phyloP scores from a whole-genome alignment of 2,888 invertebrate species.

The Andrena hattorfiana region DNA sequence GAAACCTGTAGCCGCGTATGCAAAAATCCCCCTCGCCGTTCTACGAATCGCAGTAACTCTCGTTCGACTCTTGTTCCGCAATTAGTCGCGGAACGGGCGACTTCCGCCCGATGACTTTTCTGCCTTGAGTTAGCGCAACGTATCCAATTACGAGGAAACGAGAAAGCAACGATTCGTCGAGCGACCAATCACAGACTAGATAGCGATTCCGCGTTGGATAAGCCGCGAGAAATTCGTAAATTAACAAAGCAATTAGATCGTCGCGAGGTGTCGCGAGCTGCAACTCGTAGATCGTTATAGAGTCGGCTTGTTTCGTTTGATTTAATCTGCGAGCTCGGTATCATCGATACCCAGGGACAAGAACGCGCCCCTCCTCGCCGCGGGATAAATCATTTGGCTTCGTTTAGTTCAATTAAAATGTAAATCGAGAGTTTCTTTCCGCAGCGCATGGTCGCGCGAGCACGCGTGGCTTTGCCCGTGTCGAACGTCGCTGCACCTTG shows the following conservation, averaged over 20 bases:
- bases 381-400: constrained; percentile 72
- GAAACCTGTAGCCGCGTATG: constrained; percentile 33
- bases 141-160: constrained; percentile 41
- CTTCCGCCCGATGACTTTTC: constrained; percentile 51
- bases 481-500: constrained; percentile 48
- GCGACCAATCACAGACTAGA: not conserved
- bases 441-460: constrained; percentile 38
- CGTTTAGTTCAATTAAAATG: constrained; percentile 81
- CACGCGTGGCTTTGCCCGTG: constrained; percentile 32
- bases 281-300: constrained; percentile 3
- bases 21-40: constrained; percentile 30
- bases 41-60: constrained; percentile 42
- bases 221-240: constrained; percentile 42
- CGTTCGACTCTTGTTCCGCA: constrained; percentile 53
- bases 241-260: constrained; percentile 70
- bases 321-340: constrained; percentile 75
- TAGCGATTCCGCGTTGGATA: not conserved
- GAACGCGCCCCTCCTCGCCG: constrained; percentile 6
- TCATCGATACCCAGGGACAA: constrained; percentile 58
- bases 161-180: not conserved
- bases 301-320: constrained; percentile 52
- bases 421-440: constrained; percentile 72
- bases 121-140: constrained; percentile 15
- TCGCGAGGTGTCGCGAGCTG: constrained; percentile 29
- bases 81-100: constrained; percentile 51